Evolutionary conservation across 2,113 vertebrate genomes (phyloP).

Genomic region (Seriola aureovittata): DNA sequence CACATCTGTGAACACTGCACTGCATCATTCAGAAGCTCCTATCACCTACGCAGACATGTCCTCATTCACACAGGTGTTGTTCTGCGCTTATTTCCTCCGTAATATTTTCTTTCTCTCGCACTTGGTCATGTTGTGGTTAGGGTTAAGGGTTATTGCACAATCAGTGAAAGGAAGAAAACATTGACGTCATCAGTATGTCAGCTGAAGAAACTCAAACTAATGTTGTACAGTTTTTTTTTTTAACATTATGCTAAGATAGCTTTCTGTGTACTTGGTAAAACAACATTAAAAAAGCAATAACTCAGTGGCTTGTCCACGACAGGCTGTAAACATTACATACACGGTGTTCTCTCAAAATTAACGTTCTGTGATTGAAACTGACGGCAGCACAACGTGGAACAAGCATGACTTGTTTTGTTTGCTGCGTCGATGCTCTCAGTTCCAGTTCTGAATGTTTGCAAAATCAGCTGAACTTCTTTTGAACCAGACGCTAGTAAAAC

Average conservation of each 20-base stretch:
- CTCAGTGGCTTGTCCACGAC: too few relatives aligned
- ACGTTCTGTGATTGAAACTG: not conserved
- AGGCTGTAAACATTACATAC: too few relatives aligned
- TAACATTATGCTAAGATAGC: too few relatives aligned
- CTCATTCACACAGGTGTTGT: conserved; percentile 94
- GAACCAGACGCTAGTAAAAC: not conserved
- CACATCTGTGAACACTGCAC: conserved; percentile 97
- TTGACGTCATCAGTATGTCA: too few relatives aligned
- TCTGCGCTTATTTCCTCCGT: not conserved
- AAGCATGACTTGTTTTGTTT: not conserved
- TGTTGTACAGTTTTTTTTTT: too few relatives aligned
- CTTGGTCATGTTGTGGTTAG: too few relatives aligned
- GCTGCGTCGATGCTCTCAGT: not conserved
- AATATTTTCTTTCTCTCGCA: not conserved
- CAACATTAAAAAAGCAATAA: too few relatives aligned
- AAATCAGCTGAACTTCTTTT: not conserved
- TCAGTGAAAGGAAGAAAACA: too few relatives aligned
- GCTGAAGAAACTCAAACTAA: too few relatives aligned
- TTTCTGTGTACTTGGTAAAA: too few relatives aligned
- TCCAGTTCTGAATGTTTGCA: not conserved
- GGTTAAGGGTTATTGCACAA: too few relatives aligned
- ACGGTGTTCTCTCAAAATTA: too few relatives aligned
- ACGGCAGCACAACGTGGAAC: not conserved
- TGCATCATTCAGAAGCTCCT: conserved; percentile 97
- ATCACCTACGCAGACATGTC: conserved; percentile 96